Evolutionary conservation across 2,797 vertebrate genomes (phyloP).

Genomic region (Sylvia borin): DNA sequence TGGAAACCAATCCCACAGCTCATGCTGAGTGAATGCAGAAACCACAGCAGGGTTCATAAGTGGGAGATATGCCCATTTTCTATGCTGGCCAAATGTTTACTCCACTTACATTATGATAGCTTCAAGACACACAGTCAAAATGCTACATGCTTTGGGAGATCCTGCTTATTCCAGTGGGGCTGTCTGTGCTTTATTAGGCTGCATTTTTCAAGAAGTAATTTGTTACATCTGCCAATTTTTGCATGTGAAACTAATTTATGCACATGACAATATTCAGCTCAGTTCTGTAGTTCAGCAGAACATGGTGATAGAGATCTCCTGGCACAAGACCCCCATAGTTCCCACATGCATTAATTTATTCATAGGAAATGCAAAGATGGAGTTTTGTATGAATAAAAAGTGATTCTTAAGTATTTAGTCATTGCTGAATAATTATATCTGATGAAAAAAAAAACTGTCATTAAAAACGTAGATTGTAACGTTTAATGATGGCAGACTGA

Average conservation of each 20-base stretch:
- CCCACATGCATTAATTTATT: background rate
- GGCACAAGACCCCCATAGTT: background rate
- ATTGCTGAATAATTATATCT: background rate
- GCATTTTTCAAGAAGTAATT: background rate
- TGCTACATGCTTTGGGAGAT: background rate
- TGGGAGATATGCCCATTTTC: background rate
- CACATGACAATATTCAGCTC: background rate
- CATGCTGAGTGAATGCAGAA: background rate
- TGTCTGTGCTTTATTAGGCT: background rate
- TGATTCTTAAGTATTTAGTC: background rate
- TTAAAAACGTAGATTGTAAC: background rate
- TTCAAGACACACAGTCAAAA: background rate
- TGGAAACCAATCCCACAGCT: background rate
- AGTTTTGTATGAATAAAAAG: background rate
- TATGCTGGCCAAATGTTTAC: background rate
- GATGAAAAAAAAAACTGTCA: background rate
- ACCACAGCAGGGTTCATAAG: background rate
- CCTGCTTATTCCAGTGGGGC: background rate
- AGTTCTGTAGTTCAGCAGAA: background rate
- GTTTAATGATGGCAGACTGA: background rate
- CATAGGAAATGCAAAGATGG: background rate
- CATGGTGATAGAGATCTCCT: background rate
- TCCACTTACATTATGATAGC: background rate
- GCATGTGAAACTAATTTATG: background rate
- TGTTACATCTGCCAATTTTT: background rate